phyloP scores from a whole-genome alignment of 30 jellyfish, hydroid and myxozoan genomes.

The Hydractinia echinata region DNA sequence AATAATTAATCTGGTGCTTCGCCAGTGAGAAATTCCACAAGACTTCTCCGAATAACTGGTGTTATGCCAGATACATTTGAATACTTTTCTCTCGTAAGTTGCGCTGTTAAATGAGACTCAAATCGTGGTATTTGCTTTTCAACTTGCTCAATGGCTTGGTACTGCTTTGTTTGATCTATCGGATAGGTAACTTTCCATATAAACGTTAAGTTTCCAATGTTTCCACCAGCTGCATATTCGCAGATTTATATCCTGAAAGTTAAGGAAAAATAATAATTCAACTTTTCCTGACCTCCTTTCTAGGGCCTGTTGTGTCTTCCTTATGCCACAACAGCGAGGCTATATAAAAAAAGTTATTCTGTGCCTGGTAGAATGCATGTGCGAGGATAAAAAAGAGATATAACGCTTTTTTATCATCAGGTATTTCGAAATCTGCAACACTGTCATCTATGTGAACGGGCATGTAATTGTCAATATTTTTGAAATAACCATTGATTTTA shows the following conservation, averaged over 20 bases:
- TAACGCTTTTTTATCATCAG: background rate
- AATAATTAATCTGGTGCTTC: background rate
- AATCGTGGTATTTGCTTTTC: background rate
- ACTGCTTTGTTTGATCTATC: background rate
- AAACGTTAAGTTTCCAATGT: background rate
- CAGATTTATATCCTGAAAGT: background rate
- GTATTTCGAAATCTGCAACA: background rate
- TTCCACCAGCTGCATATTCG: background rate
- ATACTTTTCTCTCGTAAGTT: background rate
- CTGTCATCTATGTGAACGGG: background rate
- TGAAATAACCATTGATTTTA: background rate
- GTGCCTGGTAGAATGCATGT: background rate
- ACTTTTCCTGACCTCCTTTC: no score
- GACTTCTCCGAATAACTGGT: background rate
- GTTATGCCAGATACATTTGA: background rate
- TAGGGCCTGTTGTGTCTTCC: no score
- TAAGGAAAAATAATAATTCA: no score
- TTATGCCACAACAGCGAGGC: no score
- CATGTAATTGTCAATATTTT: background rate
- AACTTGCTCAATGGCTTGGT: background rate
- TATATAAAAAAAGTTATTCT: no score
- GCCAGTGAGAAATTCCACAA: conserved; percentile 12
- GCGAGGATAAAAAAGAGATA: background rate
- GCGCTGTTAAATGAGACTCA: background rate
- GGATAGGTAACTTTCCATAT: background rate